A percentile compares a stretch with the other conserved stretches of the same genome.
Conservation (phyloP, 2,888 invertebrate genomes). For the Priocnemis perturbator region DNA sequence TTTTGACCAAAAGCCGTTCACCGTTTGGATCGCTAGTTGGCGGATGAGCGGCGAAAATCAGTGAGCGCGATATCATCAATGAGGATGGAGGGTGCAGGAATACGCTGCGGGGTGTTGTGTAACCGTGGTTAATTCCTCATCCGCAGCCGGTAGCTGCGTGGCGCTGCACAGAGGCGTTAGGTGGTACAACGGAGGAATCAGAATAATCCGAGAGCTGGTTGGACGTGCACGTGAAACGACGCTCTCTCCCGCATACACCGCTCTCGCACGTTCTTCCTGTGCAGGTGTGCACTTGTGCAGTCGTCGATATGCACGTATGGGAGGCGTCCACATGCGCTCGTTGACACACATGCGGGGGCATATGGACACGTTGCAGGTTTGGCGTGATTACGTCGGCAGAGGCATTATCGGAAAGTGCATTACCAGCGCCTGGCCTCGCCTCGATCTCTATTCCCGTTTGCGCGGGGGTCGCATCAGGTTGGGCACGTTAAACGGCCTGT, state of each 20-base stretch:
- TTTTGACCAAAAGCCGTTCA: background rate
- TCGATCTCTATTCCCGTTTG: conserved; percentile 33
- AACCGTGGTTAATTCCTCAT: conserved; percentile 61
- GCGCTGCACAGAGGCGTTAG: conserved; percentile 34
- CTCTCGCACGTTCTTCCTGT: background rate
- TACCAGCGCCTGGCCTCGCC: conserved; percentile 52
- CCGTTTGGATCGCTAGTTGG: too few relatives aligned
- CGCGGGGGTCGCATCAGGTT: background rate
- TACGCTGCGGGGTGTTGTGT: conserved; percentile 40
- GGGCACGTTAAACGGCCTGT: conserved; percentile 37
- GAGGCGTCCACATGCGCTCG: conserved; percentile 14
- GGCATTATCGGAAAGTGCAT: conserved; percentile 68
- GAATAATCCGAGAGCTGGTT: conserved; percentile 46
- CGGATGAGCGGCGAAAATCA: background rate
- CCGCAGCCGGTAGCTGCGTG: conserved; percentile 43
- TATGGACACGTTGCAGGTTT: conserved; percentile 25
- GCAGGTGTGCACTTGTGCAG: conserved; percentile 10
- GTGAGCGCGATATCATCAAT: conserved; percentile 1
- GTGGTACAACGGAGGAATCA: conserved; percentile 47
- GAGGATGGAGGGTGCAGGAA: conserved; percentile 2
- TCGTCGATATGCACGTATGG: conserved; percentile 9
- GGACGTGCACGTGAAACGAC: conserved; percentile 27
- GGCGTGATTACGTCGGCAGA: conserved; percentile 57
- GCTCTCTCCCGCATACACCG: conserved; percentile 1
- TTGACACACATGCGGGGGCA: conserved; percentile 27